Evolutionary conservation across 2,797 vertebrate species (phyloP).

Genomic region (Clarias laeviceps): DNA sequence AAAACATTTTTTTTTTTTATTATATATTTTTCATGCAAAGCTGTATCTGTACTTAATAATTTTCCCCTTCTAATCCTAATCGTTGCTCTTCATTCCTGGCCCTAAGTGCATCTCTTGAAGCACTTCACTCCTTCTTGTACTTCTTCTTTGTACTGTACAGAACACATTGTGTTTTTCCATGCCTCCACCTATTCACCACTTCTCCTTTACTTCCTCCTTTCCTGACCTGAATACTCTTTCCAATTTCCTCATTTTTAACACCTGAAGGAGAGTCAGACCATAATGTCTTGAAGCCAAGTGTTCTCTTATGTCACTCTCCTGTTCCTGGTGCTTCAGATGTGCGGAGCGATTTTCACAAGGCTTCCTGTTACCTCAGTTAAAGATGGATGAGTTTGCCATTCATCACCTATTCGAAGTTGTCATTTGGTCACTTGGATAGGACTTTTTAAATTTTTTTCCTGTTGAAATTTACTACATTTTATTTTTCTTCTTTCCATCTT

Average conservation of each 20-base stretch:
- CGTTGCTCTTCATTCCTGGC: neutral
- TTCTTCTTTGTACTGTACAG: neutral
- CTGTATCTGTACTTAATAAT: neutral
- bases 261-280: neutral
- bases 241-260: neutral
- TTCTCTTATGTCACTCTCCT: neutral
- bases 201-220: neutral
- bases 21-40: neutral
- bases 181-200: neutral
- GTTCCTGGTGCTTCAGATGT: neutral
- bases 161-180: neutral
- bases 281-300: neutral
- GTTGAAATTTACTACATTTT: conserved; percentile 50
- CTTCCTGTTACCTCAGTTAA: neutral
- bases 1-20: neutral
- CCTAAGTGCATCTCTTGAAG: conserved; percentile 1
- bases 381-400: neutral
- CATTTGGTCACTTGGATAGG: neutral
- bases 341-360: neutral
- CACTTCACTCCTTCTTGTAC: neutral
- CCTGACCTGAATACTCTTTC: neutral
- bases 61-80: neutral
- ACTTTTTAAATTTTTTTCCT: neutral
- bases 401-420: neutral
- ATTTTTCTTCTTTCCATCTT: conserved; percentile 51